Percentiles rank a stretch among this genome's conserved stretches.
These are phyloP conservation scores for Dendroctonus ponderosae DNA, from an alignment of 1,140 invertebrate species.

Conservation along the genomic window DNA sequence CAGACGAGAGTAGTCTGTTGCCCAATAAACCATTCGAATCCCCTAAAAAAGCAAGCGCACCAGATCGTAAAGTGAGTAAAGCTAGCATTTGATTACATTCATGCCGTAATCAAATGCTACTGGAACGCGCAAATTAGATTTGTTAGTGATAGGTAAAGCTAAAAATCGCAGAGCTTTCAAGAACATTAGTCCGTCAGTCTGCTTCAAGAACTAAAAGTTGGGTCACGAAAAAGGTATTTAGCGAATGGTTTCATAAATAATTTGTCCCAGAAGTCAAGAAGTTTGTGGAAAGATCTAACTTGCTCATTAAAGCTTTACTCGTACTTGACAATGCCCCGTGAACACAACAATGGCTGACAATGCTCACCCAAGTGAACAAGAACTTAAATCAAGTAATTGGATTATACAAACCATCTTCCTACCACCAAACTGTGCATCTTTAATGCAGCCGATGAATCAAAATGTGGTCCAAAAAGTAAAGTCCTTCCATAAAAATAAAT, in stretches of 20 bases:
- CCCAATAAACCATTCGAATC: conserved; percentile 46
- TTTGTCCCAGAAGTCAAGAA: conserved; percentile 46
- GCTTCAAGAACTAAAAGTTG: conserved; percentile 42
- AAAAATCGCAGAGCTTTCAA: conserved; percentile 41
- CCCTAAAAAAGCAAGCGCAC: conserved; percentile 37
- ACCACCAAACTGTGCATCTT: conserved; percentile 52
- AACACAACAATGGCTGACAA: too few species aligned
- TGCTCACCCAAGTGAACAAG: too few species aligned
- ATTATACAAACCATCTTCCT: conserved; percentile 42
- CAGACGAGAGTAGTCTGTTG: conserved; percentile 45
- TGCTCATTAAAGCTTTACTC: conserved; percentile 44
- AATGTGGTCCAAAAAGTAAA: conserved; percentile 44
- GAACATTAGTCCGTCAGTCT: conserved; percentile 41
- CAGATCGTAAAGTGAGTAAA: conserved; percentile 45
- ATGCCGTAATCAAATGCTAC: conserved; percentile 49
- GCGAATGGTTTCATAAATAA: conserved; percentile 47
- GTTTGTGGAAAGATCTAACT: conserved; percentile 39
- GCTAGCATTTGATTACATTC: conserved; percentile 47
- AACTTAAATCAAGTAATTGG: conserved; percentile 31
- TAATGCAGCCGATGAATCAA: too few species aligned
- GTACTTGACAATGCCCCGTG: conserved; percentile 45
- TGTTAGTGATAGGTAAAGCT: conserved; percentile 45
- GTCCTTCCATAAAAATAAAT: conserved; percentile 34
- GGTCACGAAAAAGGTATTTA: conserved; percentile 36
- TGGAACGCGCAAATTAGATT: conserved; percentile 47